Conservation (phyloP, 2,113 vertebrate species). For the Athene cunicularia region DNA sequence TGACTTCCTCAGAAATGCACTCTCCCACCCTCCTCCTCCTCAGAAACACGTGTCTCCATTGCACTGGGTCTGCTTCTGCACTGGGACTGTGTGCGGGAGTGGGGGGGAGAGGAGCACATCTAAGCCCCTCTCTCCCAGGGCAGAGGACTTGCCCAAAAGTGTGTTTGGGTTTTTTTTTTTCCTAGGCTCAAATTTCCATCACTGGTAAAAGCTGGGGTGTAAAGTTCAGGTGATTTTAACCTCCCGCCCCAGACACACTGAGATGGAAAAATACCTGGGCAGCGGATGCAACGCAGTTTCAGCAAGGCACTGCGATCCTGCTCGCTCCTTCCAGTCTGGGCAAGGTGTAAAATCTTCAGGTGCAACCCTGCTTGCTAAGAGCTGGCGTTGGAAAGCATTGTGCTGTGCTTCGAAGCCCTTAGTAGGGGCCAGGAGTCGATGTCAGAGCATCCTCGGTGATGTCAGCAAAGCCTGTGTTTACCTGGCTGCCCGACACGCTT, state of each 20-base stretch:
- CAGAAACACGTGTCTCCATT: too few relatives aligned
- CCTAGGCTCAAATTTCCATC: not conserved
- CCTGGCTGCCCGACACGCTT: slow-evolving; percentile 42
- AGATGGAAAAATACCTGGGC: not conserved
- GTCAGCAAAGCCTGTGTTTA: slow-evolving; percentile 29
- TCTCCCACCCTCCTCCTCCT: too few relatives aligned
- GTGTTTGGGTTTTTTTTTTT: not conserved
- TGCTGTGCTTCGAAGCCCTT: not conserved
- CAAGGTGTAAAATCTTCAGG: slow-evolving; percentile 27
- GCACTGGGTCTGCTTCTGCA: too few relatives aligned
- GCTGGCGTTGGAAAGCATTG: not conserved
- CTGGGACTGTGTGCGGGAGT: not conserved
- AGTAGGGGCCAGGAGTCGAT: not conserved
- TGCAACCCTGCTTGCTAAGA: not conserved
- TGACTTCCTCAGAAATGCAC: not conserved
- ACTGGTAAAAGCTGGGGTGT: not conserved
- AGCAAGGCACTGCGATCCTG: not conserved
- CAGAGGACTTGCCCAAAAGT: not conserved
- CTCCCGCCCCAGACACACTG: not conserved
- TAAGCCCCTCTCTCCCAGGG: not conserved
- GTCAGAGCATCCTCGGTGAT: not conserved
- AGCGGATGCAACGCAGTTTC: not conserved
- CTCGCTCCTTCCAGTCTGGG: not conserved
- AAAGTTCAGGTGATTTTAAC: not conserved
- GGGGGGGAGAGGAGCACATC: not conserved